Base-by-base conservation (phyloP, 2,888 invertebrate genomes). In the Patella depressa region DNA sequence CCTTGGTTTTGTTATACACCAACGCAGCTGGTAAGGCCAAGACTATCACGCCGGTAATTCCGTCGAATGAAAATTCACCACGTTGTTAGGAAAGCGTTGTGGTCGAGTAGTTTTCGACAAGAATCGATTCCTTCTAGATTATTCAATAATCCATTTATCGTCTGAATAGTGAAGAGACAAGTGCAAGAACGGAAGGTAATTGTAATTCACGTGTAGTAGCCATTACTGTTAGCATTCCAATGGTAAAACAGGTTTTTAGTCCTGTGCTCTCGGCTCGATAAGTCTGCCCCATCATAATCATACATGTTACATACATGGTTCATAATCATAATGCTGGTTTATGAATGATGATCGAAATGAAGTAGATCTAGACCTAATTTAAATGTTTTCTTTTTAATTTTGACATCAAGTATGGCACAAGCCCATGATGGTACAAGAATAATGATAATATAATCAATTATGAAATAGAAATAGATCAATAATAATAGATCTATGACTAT, bases 61-160 rank as follows among this genome's bases (percentile, higher is more conserved):
- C 69, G 17, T 12, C 74, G 59, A 74, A 74, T 74, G 59, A 74
- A 74, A 74, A 74, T 29, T 74, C 74, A 65, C 74, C 74, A 74
- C 74, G 74, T 74, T 74, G 65, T 65, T 45, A 53, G 59, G 74
- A 53, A 53, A 65, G 57, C 74, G 45, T 24, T 53, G 73, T 73
- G 73, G 73, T 73, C 29, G 73, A 45, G 45, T 45, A 45, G 45
- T 45, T 45, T 45, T 45, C 45, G 45, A 9, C 45, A 45, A 45
- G 45, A 45, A 45, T 45, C 45, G 54, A 45, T 71, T 29, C 29
- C 54, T 73, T 29, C 73, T 73, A 54, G 73, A 73, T 73, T 57
- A 54, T 73, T 73, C 54, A 29, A 71, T 45, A 71, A 17, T 71
- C 45, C 17, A 19, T 29, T 14, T 15, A 71, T 71, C 71, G 71